Evolutionary conservation across 92 coral and sea anemone species (phyloP).

Genomic region (Bergia puertoricense): DNA sequence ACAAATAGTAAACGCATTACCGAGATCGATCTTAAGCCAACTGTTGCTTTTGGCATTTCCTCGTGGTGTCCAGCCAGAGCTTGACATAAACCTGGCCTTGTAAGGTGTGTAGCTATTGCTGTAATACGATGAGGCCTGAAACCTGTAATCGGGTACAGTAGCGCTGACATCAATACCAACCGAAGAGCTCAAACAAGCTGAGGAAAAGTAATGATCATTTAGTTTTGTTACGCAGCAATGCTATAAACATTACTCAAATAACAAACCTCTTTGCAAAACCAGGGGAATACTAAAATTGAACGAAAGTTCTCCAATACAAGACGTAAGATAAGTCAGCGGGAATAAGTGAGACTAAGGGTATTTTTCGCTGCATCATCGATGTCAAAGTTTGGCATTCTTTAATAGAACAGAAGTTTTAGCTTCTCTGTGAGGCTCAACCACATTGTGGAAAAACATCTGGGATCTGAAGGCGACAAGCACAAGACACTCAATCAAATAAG

Average conservation of each 20-base stretch:
- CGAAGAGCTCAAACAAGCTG: constrained; percentile 28
- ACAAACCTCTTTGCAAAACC: no score
- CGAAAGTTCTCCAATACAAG: no score
- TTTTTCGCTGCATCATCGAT: no score
- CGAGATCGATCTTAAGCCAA: constrained; percentile 53
- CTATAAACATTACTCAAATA: not conserved
- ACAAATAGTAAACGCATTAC: constrained; percentile 32
- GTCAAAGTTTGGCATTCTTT: no score
- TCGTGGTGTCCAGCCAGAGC: constrained; percentile 35
- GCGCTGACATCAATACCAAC: constrained; percentile 22
- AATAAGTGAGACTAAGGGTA: no score
- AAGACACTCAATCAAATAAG: no score
- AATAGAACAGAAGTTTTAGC: no score
- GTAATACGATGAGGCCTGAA: constrained; percentile 35
- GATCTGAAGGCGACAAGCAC: no score
- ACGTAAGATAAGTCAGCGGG: no score
- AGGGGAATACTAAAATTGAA: no score
- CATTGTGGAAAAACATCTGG: no score
- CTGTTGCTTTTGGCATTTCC: not conserved
- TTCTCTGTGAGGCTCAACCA: no score
- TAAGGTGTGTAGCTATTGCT: not conserved
- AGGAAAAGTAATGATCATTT: not conserved
- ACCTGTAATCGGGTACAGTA: constrained; percentile 44
- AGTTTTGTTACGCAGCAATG: not conserved
- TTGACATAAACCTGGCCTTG: constrained; percentile 32